phyloP scores from a whole-genome alignment of 2,113 vertebrate species.

The Labeo rohita region DNA sequence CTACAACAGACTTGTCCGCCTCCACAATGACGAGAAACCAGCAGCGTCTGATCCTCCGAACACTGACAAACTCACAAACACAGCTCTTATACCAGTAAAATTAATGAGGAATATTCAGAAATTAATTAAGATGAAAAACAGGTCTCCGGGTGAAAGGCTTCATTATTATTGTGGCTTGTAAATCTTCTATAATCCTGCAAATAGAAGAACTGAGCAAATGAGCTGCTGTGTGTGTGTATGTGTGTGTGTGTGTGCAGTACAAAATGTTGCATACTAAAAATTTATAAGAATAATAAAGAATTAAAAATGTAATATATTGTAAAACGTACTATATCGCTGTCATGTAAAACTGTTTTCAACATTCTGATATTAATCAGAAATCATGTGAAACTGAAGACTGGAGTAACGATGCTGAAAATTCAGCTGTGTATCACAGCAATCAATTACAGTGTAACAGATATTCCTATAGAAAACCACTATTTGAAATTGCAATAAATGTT shows the following conservation, averaged over 20 bases:
- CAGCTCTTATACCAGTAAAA: conserved; percentile 49
- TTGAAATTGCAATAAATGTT: background rate
- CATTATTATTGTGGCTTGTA: conserved; percentile 70
- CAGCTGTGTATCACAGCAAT: no score
- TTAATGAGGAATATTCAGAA: conserved; percentile 75
- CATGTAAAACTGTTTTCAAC: no score
- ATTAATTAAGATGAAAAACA: conserved; percentile 75
- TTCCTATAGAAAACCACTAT: background rate
- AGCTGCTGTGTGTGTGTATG: background rate
- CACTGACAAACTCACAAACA: conserved; percentile 26
- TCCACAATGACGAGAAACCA: conserved; percentile 4
- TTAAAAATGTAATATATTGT: background rate
- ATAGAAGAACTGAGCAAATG: conserved; percentile 25
- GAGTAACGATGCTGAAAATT: no score
- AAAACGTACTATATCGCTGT: no score
- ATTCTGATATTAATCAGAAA: no score
- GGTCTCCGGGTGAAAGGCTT: conserved; percentile 72
- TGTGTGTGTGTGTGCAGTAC: background rate
- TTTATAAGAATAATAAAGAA: background rate
- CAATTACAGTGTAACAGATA: background rate
- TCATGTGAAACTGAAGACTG: no score
- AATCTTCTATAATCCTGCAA: conserved; percentile 73
- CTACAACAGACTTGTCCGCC: background rate
- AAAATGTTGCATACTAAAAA: background rate
- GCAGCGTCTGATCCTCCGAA: background rate